These are phyloP conservation scores for Hymenochirus boettgeri DNA, from an alignment of 2,113 vertebrate genomes.

Conservation along the genomic window DNA sequence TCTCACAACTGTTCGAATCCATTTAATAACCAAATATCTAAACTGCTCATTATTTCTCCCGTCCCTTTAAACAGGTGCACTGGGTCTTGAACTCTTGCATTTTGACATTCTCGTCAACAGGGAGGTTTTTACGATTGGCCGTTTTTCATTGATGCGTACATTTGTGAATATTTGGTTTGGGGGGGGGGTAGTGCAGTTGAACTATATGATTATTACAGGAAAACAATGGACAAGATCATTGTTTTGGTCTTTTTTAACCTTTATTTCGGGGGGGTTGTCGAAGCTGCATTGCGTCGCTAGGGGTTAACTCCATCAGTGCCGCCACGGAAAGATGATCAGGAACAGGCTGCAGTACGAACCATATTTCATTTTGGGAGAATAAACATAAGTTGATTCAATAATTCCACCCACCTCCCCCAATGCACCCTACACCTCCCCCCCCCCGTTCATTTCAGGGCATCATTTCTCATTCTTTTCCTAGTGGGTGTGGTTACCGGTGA, in stretches of 20 bases:
- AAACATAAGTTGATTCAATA: conserved; percentile 37
- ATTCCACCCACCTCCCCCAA: not conserved
- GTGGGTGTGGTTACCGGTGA: conserved; percentile 32
- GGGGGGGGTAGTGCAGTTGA: not conserved
- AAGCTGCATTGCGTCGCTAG: conserved; percentile 35
- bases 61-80: too few species aligned
- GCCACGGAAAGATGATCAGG: not conserved
- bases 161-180: not conserved
- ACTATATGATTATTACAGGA: not conserved
- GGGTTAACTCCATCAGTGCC: conserved; percentile 15
- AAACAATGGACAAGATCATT: not conserved
- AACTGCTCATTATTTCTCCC: too few species aligned
- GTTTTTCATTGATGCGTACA: not conserved
- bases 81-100: too few species aligned
- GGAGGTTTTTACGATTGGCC: not conserved
- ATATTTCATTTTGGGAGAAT: conserved; percentile 38
- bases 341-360: conserved; percentile 25
- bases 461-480: conserved; percentile 13
- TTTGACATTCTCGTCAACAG: too few species aligned
- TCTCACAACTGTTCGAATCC: not conserved
- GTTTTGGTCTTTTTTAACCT: not conserved
- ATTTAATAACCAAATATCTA: not conserved
- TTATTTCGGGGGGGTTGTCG: not conserved
- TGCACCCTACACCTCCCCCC: not conserved
- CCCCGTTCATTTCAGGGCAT: conserved; percentile 12